Evolutionary conservation across 2,888 invertebrate species (phyloP).

Genomic region (Lordiphosa andalusiaca): DNA sequence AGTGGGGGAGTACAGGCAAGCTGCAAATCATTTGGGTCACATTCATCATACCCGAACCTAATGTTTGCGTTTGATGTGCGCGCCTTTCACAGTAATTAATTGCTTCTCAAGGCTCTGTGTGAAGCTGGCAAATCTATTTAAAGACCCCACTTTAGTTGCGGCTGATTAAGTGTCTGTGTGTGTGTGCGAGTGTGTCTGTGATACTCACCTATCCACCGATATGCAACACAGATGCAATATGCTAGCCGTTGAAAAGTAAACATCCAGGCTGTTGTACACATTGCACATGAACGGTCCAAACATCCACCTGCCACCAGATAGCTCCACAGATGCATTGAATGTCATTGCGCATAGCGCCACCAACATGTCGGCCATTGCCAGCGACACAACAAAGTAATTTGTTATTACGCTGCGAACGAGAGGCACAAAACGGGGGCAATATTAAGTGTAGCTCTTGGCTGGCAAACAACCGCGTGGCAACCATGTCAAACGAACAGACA

Average conservation of each 20-base stretch:
- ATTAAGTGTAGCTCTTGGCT: conserved; percentile 2
- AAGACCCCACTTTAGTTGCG: conserved; percentile 5
- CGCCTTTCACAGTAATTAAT: conserved; percentile 68
- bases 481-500: conserved; percentile 6
- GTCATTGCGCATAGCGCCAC: conserved; percentile 97
- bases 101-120: conserved; percentile 46
- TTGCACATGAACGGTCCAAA: conserved; percentile 96
- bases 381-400: conserved; percentile 96
- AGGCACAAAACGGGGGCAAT: conserved; percentile 17
- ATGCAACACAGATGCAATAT: conserved; percentile 97
- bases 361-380: conserved; percentile 96
- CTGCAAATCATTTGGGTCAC: conserved; percentile 70
- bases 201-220: conserved; percentile 86
- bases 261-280: conserved; percentile 97
- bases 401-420: conserved; percentile 86
- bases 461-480: not conserved
- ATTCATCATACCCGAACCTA: conserved; percentile 67
- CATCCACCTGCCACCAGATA: conserved; percentile 91
- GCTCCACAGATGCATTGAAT: conserved; percentile 93
- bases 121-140: conserved; percentile 45
- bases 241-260: conserved; percentile 95
- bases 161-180: not conserved
- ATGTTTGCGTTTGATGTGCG: conserved; percentile 70
- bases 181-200: not conserved
- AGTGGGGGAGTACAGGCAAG: conserved; percentile 7